Evolutionary conservation across 2,113 vertebrate species (phyloP).

Genomic region (Halcyon malimbica): DNA sequence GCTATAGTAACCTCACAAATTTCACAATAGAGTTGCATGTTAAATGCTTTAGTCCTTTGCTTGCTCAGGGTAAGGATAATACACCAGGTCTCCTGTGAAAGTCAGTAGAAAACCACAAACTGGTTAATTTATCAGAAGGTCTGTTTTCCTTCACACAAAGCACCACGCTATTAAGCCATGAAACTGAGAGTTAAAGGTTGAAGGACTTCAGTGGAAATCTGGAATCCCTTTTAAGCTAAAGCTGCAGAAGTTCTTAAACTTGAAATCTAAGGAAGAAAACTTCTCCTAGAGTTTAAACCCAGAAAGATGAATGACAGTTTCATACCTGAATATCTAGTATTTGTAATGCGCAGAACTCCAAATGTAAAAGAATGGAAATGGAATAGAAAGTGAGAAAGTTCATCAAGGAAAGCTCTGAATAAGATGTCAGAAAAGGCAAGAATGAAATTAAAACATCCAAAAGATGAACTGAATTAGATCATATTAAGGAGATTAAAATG

Average conservation of each 20-base stretch:
- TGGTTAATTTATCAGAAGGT: background rate
- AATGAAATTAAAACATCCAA: background rate
- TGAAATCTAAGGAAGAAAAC: background rate
- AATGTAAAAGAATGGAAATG: background rate
- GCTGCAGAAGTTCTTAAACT: background rate
- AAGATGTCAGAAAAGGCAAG: background rate
- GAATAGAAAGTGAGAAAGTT: background rate
- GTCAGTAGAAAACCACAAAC: background rate
- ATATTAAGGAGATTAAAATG: background rate
- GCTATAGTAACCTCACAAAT: background rate
- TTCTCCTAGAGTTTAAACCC: background rate
- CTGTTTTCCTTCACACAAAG: background rate
- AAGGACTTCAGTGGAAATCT: background rate
- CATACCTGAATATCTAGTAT: background rate
- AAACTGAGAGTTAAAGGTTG: background rate
- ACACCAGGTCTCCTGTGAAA: background rate
- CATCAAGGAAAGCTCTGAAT: background rate
- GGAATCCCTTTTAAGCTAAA: background rate
- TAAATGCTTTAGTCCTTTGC: background rate
- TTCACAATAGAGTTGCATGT: background rate
- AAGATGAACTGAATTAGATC: background rate
- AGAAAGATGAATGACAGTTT: background rate
- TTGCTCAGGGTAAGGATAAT: background rate
- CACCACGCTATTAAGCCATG: background rate
- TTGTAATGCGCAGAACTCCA: background rate